Percentiles rank a stretch among this genome's conserved stretches.
phyloP scores from a whole-genome alignment of 2,113 vertebrate species.

The Syrmaticus mikado region DNA sequence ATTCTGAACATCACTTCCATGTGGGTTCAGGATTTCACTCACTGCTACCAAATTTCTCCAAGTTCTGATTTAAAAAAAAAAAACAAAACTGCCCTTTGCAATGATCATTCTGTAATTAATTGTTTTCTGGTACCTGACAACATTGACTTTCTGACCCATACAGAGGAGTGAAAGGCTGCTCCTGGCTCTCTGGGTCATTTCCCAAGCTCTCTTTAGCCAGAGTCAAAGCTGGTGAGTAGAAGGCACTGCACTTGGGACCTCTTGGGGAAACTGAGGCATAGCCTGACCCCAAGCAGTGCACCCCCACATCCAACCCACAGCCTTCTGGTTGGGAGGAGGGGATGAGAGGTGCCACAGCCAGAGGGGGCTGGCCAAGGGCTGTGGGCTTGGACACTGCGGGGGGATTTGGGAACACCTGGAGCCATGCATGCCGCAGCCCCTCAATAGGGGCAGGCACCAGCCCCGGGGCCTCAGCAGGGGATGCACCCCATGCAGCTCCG shows the following conservation, averaged over 20 bases:
- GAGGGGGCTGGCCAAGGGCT: not conserved
- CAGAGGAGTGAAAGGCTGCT: not conserved
- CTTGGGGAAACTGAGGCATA: slow-evolving; percentile 16
- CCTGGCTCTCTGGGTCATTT: not conserved
- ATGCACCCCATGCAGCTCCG: not conserved
- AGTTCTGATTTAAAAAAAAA: not conserved
- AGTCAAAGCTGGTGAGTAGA: not conserved
- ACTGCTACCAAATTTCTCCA: not conserved
- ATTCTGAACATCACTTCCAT: not conserved
- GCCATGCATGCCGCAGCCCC: slow-evolving; percentile 57
- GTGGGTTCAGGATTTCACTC: not conserved
- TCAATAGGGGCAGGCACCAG: slow-evolving; percentile 13
- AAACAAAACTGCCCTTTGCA: not conserved
- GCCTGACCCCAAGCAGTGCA: not conserved
- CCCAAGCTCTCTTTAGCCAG: not conserved
- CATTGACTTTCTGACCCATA: not conserved
- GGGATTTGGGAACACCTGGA: slow-evolving; percentile 56
- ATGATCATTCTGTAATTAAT: not conserved
- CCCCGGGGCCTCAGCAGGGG: slow-evolving; percentile 63
- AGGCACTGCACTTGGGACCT: not conserved
- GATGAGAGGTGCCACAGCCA: not conserved
- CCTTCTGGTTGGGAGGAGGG: not conserved
- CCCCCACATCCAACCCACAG: not conserved
- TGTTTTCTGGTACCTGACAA: not conserved
- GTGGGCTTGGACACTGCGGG: not conserved